Percentiles rank a stretch among this genome's conserved stretches.
Conservation (phyloP, 2,797 vertebrate species). For the Smutsia temminckii region DNA sequence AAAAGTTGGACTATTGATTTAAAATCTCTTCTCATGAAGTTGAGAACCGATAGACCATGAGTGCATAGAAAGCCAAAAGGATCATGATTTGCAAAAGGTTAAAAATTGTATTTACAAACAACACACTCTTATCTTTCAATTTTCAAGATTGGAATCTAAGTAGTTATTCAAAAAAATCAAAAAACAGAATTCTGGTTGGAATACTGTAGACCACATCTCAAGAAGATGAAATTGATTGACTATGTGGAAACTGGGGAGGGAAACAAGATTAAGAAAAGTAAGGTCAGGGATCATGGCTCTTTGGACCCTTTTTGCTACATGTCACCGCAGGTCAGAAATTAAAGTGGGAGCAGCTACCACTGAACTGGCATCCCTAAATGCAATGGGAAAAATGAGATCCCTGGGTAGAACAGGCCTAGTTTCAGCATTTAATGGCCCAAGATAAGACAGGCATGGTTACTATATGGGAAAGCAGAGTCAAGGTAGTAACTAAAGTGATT, state of each 20-base stretch:
- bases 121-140: not conserved
- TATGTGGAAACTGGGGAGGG: not conserved
- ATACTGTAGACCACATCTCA: not conserved
- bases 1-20: not conserved
- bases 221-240: not conserved
- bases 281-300: not conserved
- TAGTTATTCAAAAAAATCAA: not conserved
- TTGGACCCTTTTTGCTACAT: not conserved
- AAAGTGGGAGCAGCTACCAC: not conserved
- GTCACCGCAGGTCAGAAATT: not conserved
- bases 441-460: not conserved
- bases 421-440: not conserved
- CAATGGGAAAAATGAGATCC: not conserved
- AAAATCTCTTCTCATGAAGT: not conserved
- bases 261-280: not conserved
- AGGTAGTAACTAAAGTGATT: not conserved
- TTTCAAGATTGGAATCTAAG: not conserved
- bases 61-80: not conserved
- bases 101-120: not conserved
- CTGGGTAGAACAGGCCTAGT: rapidly evolving
- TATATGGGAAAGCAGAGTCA: not conserved
- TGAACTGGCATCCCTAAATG: not conserved
- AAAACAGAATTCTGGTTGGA: not conserved
- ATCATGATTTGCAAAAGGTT: not conserved
- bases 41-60: not conserved